Percentiles rank a stretch among this genome's conserved stretches.
phyloP scores from a whole-genome alignment of 2,888 invertebrate genomes.

The Spodoptera littoralis region DNA sequence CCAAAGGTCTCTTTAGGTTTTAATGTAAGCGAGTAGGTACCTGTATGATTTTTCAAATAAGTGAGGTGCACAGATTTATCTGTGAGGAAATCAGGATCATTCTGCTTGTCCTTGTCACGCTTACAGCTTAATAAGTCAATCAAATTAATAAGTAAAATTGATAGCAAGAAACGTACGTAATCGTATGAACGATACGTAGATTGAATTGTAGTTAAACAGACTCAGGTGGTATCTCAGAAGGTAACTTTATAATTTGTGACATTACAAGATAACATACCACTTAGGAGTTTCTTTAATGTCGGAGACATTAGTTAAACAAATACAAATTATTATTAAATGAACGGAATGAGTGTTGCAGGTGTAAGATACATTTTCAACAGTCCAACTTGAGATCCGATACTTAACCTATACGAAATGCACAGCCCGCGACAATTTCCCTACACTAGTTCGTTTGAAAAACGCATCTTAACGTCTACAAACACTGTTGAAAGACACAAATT shows the following conservation, averaged over 20 bases:
- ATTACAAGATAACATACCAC: no score
- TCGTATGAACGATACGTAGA: no score
- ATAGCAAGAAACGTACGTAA: neutral
- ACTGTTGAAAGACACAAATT: slow-evolving; percentile 75
- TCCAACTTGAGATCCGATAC: slow-evolving; percentile 69
- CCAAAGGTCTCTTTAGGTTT: slow-evolving; percentile 6
- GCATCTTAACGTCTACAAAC: slow-evolving; percentile 70
- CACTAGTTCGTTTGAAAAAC: slow-evolving; percentile 75
- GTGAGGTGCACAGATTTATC: slow-evolving; percentile 3
- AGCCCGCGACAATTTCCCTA: slow-evolving; percentile 82
- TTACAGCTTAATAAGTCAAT: slow-evolving; percentile 7
- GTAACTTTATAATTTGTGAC: neutral
- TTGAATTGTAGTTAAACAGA: no score
- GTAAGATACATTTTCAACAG: slow-evolving; percentile 56
- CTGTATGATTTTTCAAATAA: neutral
- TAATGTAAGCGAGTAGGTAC: neutral
- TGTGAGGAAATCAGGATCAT: slow-evolving; percentile 13
- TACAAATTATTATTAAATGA: slow-evolving; percentile 19
- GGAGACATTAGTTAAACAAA: slow-evolving; percentile 6
- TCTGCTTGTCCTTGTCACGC: slow-evolving; percentile 6
- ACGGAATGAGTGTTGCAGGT: slow-evolving; percentile 58
- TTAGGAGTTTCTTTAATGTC: neutral
- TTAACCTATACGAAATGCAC: slow-evolving; percentile 82
- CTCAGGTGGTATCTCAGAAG: neutral
- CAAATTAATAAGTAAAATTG: slow-evolving; percentile 3